A percentile compares a stretch with the other conserved stretches of the same genome.
Conservation (phyloP, 1,140 invertebrate species). For the Drosophila neocordata region DNA sequence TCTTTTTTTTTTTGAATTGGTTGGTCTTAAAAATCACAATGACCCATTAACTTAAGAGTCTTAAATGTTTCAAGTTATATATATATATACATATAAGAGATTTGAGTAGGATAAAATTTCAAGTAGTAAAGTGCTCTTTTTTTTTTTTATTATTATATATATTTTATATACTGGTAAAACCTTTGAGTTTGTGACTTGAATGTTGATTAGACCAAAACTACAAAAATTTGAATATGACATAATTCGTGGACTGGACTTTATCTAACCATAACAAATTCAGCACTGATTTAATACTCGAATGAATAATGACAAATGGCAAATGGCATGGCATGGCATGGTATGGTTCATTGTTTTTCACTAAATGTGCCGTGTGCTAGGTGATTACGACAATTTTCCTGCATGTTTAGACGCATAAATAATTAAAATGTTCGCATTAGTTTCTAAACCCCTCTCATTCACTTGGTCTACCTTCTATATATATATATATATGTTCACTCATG, state of each 20-base stretch:
- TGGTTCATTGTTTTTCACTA: conserved; percentile 1
- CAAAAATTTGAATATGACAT: neutral
- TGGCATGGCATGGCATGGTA: neutral
- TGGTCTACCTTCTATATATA: conserved; percentile 8
- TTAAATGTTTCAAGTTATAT: no score
- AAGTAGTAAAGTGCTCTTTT: neutral
- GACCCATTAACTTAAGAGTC: neutral
- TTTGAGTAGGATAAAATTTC: neutral
- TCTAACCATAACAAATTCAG: neutral
- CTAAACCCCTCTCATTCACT: neutral
- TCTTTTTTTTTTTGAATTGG: neutral
- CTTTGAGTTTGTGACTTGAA: neutral
- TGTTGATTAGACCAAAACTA: neutral
- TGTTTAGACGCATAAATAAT: conserved; percentile 71
- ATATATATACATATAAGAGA: no score
- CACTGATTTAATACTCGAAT: conserved; percentile 2
- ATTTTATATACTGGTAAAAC: no score
- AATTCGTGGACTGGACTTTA: neutral
- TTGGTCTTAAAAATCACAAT: no score
- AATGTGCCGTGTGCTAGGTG: conserved; percentile 17
- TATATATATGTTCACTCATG: conserved; percentile 35
- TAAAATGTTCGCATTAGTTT: conserved; percentile 68
- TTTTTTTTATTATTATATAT: neutral
- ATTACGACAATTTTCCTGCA: conserved; percentile 67
- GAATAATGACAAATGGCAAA: conserved; percentile 4